Base-by-base conservation (phyloP, 2,888 invertebrate genomes). In the Phengaris arion region DNA sequence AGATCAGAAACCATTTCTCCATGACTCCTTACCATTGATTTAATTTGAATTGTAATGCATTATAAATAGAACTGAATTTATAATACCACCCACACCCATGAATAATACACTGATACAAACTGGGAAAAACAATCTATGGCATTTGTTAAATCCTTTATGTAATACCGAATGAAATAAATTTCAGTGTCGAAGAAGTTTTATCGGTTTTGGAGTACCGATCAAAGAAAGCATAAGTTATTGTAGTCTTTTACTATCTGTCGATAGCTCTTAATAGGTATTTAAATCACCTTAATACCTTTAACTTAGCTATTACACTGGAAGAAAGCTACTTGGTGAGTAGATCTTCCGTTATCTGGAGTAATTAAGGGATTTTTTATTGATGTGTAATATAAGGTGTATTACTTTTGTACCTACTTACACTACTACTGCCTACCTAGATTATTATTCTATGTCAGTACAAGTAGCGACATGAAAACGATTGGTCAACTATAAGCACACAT, bases 1-100 rank as follows among this genome's bases (percentile, higher is more conserved):
- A 69, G 76, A 79, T 77, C 77, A 74, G 75, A 77, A 78, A 72
- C 72, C 54, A 72, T 72, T 72, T 54, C 35, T 72, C 52, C 52
- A 22, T 51, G 51, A 12, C 9, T 59, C 55, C 59, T 70, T 51
- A 70, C 46, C 64, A 45, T 51, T 70, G 70, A 70, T 70, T 70
- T 48, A 51, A 70, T 48, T 70, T 70, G 70, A 54, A 72, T 72
- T 72, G 12, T 52, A 72, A 72, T 72, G 13, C 35, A 22, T 54
- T 72, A 13, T 72, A 72, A 52, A 72, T 54, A 72, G 72, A 52
- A 72, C 51, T 64, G 64, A 64, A 12, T 70, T 70, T 70, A 70
- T 70, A 70, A 70, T 70, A n/a, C 69, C 48, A n/a, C 15, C 69
- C 48, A 69, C 69, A 15, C 15, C 70, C 15, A 70, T 70, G 70